A percentile compares a stretch with the other conserved stretches of the same genome.
Conservation (phyloP, 2,113 vertebrate genomes). For the Dipodomys ordii region DNA sequence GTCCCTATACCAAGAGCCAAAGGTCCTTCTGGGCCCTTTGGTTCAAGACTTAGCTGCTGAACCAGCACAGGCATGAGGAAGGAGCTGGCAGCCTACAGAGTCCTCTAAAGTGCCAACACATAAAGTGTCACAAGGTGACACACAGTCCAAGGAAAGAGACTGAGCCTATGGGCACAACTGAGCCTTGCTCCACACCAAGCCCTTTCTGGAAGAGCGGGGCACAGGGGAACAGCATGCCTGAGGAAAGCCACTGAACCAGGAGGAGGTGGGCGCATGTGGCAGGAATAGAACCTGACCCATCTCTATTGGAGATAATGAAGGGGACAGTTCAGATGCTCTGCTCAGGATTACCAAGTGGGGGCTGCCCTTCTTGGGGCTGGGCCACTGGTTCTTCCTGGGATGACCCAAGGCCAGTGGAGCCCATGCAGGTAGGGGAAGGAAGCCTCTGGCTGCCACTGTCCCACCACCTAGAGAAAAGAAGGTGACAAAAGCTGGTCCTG, state of each 20-base stretch:
- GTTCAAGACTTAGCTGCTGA: too few relatives aligned
- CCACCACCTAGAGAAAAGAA: conserved; percentile 71
- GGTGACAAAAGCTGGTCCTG: conserved; percentile 75
- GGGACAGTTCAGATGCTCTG: background rate
- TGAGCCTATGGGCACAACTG: conserved; percentile 54
- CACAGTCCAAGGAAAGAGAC: background rate
- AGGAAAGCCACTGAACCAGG: conserved; percentile 67
- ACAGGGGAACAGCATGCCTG: background rate
- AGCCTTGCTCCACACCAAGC: background rate
- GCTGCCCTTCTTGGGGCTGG: conserved; percentile 58
- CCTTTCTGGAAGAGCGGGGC: background rate
- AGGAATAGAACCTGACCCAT: background rate
- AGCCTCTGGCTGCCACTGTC: background rate
- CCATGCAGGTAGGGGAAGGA: background rate
- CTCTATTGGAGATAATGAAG: background rate
- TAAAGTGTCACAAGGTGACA: background rate
- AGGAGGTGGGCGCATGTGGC: background rate
- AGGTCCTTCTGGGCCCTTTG: background rate
- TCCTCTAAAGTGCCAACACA: conserved; percentile 30
- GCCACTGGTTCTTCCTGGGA: conserved; percentile 57
- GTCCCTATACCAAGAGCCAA: background rate
- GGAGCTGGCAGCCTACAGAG: background rate
- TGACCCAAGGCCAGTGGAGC: conserved; percentile 57
- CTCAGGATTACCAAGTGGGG: background rate
- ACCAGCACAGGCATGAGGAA: too few relatives aligned